Evolutionary conservation across 2,113 vertebrate species (phyloP), one percentile per base, ranked within the genome.

Genomic region (Atlantisia rogersi): DNA sequence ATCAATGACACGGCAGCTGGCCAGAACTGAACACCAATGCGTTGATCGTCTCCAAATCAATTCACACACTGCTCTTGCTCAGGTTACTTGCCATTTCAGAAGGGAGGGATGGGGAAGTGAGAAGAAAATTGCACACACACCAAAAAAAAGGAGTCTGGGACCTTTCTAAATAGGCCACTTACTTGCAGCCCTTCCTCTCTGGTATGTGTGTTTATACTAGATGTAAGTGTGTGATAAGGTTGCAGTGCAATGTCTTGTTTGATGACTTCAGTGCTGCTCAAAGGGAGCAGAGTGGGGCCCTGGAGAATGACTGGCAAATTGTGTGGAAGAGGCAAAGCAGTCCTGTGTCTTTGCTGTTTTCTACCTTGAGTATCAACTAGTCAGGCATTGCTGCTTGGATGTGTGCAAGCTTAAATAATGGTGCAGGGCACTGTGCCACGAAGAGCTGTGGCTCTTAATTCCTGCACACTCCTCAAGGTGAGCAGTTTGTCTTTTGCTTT

Each of bases 41-140:
- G 92, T 95, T 81, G 98, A 98, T 98, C 92, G 84, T 94, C 94
- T 98, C 94, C 97, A 94, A 97, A 98, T 98, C 98, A 97, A 98
- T 98, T 98, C 97, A 88, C 97, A 98, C 93, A 88, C 97, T 94
- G 95, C 96, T 98, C 95, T 94, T 95, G 97, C 96, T 82, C 93
- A 73, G 92, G 94, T 96, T 97, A 97, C 97, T 97, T 98, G 97
- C 97, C 97, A 97, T 94, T 95, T 98, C 97, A 97, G 97, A 92
- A 88, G 95, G 92, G 93, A 81, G 73, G 86, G 82, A 95, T 78
- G 56, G 90, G 93, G 97, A 98, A 94, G 97, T 64, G 97, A 98
- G 97, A 96, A 97, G 97, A 93, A 98, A 98, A 98, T 97, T 93
- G 95, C 76, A 29, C 86, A 31, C 17, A 48, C 42, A 44, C 15